phyloP scores from a whole-genome alignment of 2,113 vertebrate genomes.

The Dicerorhinus sumatrensis region DNA sequence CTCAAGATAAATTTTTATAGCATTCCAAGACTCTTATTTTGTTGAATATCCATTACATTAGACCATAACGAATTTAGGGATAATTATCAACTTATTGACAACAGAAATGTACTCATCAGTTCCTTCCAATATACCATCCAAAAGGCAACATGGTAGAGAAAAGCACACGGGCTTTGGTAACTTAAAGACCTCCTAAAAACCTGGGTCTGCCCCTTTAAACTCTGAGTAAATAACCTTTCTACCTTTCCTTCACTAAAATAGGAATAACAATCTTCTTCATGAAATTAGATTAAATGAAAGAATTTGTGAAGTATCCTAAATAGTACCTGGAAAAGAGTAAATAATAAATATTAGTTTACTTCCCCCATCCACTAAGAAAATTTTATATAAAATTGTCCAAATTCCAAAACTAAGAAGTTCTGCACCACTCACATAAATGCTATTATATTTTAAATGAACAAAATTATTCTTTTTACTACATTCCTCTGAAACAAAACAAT shows the following conservation, averaged over 20 bases:
- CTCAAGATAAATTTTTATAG: background rate
- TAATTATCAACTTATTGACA: slow-evolving; percentile 33
- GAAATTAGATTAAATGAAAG: slow-evolving; percentile 47
- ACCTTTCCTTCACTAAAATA: background rate
- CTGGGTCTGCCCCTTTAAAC: background rate
- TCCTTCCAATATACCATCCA: background rate
- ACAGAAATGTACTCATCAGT: slow-evolving; percentile 18
- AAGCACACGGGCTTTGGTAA: background rate
- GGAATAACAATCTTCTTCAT: background rate
- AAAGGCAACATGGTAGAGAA: background rate
- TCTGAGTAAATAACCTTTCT: background rate
- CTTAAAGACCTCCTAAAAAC: slow-evolving; percentile 7
- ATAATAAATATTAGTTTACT: slow-evolving; percentile 25
- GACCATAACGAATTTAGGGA: background rate
- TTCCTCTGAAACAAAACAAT: slow-evolving; percentile 50
- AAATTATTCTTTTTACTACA: slow-evolving; percentile 51
- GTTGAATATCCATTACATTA: background rate
- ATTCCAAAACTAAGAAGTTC: slow-evolving; percentile 2
- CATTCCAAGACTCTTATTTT: slow-evolving; percentile 36
- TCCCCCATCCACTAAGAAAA: background rate
- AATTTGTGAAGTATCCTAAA: slow-evolving; percentile 1
- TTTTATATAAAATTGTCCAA: slow-evolving; percentile 44
- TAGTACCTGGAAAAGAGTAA: background rate
- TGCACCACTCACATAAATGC: background rate
- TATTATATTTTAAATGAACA: slow-evolving; percentile 20